Conservation (phyloP, 2,797 vertebrate genomes). For the Molossus molossus region DNA sequence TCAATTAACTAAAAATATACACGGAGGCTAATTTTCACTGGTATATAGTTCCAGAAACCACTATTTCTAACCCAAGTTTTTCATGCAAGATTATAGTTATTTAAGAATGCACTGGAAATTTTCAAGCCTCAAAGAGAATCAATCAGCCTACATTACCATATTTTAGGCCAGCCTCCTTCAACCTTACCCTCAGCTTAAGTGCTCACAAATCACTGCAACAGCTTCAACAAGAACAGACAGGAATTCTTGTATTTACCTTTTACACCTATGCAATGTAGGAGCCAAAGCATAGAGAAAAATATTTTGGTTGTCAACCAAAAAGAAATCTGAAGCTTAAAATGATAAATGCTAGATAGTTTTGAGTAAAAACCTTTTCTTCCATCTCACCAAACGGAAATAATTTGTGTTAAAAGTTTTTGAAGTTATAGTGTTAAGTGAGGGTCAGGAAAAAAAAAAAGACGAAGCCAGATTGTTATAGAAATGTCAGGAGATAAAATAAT, state of each 20-base stretch:
- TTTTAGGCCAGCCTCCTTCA: neutral
- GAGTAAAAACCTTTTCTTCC: neutral
- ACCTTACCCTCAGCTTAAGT: neutral
- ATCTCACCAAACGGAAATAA: constrained; percentile 33
- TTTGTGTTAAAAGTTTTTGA: neutral
- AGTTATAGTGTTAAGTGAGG: neutral
- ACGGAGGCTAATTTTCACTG: neutral
- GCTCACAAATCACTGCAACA: neutral
- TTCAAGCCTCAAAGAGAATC: constrained; percentile 12
- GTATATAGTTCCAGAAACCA: constrained; percentile 19
- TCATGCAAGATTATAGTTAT: neutral
- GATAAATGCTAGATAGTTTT: neutral
- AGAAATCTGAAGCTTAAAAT: neutral
- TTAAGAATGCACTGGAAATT: constrained; percentile 33
- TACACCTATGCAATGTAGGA: neutral
- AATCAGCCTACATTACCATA: neutral
- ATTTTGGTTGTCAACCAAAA: constrained; percentile 29
- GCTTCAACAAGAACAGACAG: constrained; percentile 20
- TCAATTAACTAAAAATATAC: neutral
- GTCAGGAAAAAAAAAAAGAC: neutral
- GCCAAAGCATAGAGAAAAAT: constrained; percentile 7
- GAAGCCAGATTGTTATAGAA: neutral
- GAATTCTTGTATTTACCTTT: constrained; percentile 38
- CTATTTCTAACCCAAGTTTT: constrained; percentile 29
- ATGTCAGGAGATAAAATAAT: neutral